Evolutionary conservation across 1,140 invertebrate genomes (phyloP).

Genomic region (Saccostrea cuccullata): DNA sequence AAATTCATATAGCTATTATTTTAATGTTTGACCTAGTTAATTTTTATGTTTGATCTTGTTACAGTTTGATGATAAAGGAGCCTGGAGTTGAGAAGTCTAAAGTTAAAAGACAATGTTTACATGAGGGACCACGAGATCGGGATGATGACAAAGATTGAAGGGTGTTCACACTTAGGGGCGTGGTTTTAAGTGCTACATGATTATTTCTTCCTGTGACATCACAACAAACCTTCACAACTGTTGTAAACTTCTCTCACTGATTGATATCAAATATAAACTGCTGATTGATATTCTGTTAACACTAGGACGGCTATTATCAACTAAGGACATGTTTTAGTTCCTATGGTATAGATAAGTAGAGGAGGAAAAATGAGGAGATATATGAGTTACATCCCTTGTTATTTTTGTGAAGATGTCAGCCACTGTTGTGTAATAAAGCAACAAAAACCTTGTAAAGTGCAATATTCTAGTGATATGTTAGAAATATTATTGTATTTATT

Average conservation of each 20-base stretch:
- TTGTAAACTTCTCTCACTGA: background rate
- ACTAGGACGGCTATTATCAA: background rate
- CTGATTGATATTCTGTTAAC: background rate
- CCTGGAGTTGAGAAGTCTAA: background rate
- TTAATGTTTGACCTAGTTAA: background rate
- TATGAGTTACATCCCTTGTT: background rate
- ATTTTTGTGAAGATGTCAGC: background rate
- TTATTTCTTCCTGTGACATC: background rate
- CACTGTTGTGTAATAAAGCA: background rate
- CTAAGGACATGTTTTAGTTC: background rate
- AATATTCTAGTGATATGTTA: conserved; percentile 3
- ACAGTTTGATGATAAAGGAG: conserved; percentile 18
- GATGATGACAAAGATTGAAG: background rate
- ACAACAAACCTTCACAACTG: background rate
- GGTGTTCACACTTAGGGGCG: background rate
- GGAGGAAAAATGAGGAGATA: background rate
- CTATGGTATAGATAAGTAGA: background rate
- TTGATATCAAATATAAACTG: background rate
- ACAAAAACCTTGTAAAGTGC: background rate
- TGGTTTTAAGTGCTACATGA: background rate
- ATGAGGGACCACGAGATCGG: background rate
- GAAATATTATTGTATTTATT: background rate
- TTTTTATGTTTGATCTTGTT: background rate
- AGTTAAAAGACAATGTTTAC: no score
- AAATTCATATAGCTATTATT: no score